These are phyloP conservation scores for Archivesica marissinica DNA, from an alignment of 1,140 invertebrate species.

Conservation along the genomic window DNA sequence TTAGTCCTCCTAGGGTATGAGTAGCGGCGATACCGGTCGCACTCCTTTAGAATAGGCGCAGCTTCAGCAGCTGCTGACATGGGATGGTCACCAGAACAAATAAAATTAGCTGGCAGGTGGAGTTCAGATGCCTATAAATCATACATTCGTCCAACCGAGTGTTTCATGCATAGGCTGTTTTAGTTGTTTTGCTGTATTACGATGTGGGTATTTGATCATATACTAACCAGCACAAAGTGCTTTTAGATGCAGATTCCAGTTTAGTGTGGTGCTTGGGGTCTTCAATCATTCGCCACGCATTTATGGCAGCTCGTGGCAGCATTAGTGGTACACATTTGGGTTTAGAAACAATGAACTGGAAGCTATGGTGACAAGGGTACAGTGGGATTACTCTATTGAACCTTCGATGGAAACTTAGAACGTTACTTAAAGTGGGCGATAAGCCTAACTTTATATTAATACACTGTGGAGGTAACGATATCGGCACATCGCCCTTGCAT, in stretches of 20 bases:
- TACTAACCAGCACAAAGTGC: neutral
- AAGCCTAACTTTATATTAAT: conserved; percentile 28
- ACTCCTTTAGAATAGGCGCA: conserved; percentile 14
- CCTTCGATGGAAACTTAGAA: neutral
- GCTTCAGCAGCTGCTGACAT: neutral
- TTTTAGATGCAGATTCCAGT: neutral
- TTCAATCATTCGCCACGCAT: conserved; percentile 9
- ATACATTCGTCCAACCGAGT: neutral
- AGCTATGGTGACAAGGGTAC: conserved; percentile 17
- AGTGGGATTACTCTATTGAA: conserved; percentile 13
- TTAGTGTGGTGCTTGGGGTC: neutral
- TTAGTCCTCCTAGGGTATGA: neutral
- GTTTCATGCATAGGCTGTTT: neutral
- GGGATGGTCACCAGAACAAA: neutral
- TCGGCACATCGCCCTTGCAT: neutral
- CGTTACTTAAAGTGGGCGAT: neutral
- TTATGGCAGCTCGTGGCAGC: neutral
- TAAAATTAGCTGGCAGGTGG: neutral
- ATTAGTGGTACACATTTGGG: neutral
- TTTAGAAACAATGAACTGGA: neutral
- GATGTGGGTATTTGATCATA: no score
- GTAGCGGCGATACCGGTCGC: neutral
- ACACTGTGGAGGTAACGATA: conserved; percentile 34
- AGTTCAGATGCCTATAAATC: neutral
- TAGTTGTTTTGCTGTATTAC: neutral